Evolutionary conservation across 1,140 invertebrate species (phyloP).

Genomic region (Saccostrea cuccullata): DNA sequence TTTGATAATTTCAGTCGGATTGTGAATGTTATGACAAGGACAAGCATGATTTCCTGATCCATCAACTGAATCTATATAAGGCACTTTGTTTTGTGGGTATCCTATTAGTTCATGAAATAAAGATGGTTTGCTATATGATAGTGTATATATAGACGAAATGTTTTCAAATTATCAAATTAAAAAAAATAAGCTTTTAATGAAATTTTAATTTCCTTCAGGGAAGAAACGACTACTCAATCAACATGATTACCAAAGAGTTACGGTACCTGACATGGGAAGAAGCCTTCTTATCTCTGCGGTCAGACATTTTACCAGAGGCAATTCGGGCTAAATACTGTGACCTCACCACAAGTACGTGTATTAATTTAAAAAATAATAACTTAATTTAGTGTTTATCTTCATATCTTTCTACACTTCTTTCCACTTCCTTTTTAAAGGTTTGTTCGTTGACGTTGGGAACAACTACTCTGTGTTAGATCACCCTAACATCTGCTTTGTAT

Average conservation of each 20-base stretch:
- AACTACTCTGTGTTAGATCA: conserved; percentile 78
- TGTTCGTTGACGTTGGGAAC: conserved; percentile 78
- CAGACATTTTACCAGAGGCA: conserved; percentile 75
- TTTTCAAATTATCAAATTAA: no score
- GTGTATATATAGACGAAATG: no score
- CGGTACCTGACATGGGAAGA: conserved; percentile 78
- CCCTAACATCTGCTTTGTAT: conserved; percentile 78
- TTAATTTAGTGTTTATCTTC: no score
- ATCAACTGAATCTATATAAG: conserved; percentile 77
- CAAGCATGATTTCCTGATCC: conserved; percentile 76
- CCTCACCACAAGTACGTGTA: conserved; percentile 77
- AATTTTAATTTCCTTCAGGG: conserved; percentile 63
- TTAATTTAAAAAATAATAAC: background rate
- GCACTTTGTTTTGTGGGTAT: conserved; percentile 73
- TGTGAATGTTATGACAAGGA: conserved; percentile 70
- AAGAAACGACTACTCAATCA: conserved; percentile 77
- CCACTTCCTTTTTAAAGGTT: conserved; percentile 62
- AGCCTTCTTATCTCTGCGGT: conserved; percentile 75
- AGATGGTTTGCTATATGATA: no score
- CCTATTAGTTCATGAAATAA: background rate
- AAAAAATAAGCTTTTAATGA: no score
- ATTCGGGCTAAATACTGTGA: conserved; percentile 78
- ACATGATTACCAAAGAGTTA: conserved; percentile 77
- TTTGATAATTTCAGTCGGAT: conserved; percentile 17
- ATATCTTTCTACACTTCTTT: background rate